Evolutionary conservation across 2,888 invertebrate species (phyloP).

Genomic region (Sarcophaga rosellei): DNA sequence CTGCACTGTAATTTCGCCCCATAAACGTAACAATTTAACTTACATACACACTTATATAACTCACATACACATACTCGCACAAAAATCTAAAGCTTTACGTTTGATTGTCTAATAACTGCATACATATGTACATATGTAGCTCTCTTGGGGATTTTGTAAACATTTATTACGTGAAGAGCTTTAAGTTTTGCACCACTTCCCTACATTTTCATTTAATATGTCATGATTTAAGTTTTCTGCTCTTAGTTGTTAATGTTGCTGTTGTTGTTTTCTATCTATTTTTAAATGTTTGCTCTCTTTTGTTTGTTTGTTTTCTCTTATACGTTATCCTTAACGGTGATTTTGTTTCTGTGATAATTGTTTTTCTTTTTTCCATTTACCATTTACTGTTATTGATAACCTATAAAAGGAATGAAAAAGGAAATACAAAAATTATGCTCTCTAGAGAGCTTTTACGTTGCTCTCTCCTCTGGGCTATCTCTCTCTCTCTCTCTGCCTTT

Average conservation of each 20-base stretch:
- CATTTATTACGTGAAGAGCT: slow-evolving; percentile 21
- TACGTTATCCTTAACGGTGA: neutral
- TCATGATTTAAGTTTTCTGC: slow-evolving; percentile 35
- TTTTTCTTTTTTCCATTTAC: slow-evolving; percentile 6
- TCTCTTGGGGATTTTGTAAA: slow-evolving; percentile 32
- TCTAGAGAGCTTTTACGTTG: slow-evolving; percentile 1
- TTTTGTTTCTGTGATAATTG: slow-evolving; percentile 24
- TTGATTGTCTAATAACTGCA: slow-evolving; percentile 2
- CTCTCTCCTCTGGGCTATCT: neutral
- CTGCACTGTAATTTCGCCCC: neutral
- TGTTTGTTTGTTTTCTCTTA: slow-evolving; percentile 8
- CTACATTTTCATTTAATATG: slow-evolving; percentile 60
- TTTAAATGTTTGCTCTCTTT: slow-evolving; percentile 27
- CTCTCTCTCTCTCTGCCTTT: no score
- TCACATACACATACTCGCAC: neutral
- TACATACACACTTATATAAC: neutral
- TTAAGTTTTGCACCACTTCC: slow-evolving; percentile 65
- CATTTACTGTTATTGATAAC: slow-evolving; percentile 53
- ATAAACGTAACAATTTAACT: neutral
- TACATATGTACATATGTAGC: neutral
- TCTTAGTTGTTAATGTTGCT: neutral
- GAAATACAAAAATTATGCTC: neutral
- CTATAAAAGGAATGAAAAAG: slow-evolving; percentile 11
- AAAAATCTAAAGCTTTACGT: slow-evolving; percentile 34
- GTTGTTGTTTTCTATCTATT: neutral